Conservation (phyloP, 2,797 vertebrate species). For the Adrianichthys oophorus region DNA sequence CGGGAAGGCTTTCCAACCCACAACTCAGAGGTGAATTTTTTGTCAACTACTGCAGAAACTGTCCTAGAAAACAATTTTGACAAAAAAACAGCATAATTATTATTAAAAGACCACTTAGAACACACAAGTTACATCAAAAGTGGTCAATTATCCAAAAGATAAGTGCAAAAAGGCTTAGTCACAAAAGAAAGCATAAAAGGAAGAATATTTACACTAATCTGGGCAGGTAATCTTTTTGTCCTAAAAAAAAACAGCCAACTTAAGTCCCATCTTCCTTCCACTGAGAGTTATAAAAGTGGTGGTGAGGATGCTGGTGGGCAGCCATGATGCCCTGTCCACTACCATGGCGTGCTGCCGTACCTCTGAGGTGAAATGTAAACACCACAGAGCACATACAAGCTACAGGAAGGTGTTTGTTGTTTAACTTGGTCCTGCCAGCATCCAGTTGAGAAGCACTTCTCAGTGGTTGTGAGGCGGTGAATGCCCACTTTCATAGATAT, state of each 20-base stretch:
- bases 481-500: conserved; percentile 15
- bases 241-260: conserved; percentile 19
- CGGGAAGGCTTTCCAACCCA: too few relatives aligned
- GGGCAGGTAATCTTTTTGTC: too few relatives aligned
- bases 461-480: conserved; percentile 40
- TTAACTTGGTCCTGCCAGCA: conserved; percentile 51
- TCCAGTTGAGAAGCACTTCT: conserved; percentile 58
- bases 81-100: too few relatives aligned
- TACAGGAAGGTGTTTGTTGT: conserved; percentile 51
- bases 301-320: conserved; percentile 50
- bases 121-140: too few relatives aligned
- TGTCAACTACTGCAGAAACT: too few relatives aligned
- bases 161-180: too few relatives aligned
- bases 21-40: too few relatives aligned
- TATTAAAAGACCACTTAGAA: too few relatives aligned
- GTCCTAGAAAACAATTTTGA: too few relatives aligned
- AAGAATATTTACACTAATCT: too few relatives aligned
- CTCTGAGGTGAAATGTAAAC: conserved; percentile 67
- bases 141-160: too few relatives aligned
- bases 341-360: conserved; percentile 48
- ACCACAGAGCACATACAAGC: conserved; percentile 66
- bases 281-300: conserved; percentile 56
- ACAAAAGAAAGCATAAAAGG: too few relatives aligned
- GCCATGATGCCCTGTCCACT: conserved; percentile 49
- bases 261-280: conserved; percentile 36